A percentile compares a stretch with the other conserved stretches of the same genome.
These are phyloP conservation scores for Napeogenes inachia DNA, from an alignment of 2,888 invertebrate genomes.

Conservation along the genomic window DNA sequence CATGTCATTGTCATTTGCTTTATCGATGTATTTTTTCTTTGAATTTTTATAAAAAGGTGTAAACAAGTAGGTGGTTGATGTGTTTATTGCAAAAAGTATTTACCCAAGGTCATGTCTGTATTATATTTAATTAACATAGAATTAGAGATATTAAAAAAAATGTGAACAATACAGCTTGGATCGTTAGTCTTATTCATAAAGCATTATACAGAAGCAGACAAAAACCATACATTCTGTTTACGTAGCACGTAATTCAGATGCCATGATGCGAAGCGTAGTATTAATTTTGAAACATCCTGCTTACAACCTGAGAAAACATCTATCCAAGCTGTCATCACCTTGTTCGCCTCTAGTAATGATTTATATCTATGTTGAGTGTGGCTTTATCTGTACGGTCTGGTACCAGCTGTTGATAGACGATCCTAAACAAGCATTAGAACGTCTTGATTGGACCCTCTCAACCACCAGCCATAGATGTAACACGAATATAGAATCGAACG, in stretches of 20 bases:
- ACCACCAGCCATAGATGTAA: background rate
- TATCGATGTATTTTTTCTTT: background rate
- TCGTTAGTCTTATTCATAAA: background rate
- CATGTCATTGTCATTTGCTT: slow-evolving; percentile 16
- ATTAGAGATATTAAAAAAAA: too few relatives aligned
- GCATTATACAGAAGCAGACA: background rate
- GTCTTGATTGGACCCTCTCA: background rate
- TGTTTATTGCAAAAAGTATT: too few relatives aligned
- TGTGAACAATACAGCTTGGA: too few relatives aligned
- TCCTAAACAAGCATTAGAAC: slow-evolving; percentile 1
- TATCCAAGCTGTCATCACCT: slow-evolving; percentile 8
- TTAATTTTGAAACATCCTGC: slow-evolving; percentile 1
- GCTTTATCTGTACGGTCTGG: background rate
- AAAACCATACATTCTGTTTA: background rate
- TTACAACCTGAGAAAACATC: slow-evolving; percentile 7
- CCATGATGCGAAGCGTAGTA: slow-evolving; percentile 3
- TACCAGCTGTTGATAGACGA: slow-evolving; percentile 9
- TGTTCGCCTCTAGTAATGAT: slow-evolving; percentile 7
- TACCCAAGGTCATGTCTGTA: too few relatives aligned
- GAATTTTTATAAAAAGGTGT: too few relatives aligned
- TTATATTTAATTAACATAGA: too few relatives aligned
- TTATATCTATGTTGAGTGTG: slow-evolving; percentile 6
- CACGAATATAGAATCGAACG: slow-evolving; percentile 2
- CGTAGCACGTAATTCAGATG: slow-evolving; percentile 1
- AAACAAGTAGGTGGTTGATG: too few relatives aligned